phyloP scores from a whole-genome alignment of 2,888 invertebrate genomes.

The Zaprionus obscuricornis region DNA sequence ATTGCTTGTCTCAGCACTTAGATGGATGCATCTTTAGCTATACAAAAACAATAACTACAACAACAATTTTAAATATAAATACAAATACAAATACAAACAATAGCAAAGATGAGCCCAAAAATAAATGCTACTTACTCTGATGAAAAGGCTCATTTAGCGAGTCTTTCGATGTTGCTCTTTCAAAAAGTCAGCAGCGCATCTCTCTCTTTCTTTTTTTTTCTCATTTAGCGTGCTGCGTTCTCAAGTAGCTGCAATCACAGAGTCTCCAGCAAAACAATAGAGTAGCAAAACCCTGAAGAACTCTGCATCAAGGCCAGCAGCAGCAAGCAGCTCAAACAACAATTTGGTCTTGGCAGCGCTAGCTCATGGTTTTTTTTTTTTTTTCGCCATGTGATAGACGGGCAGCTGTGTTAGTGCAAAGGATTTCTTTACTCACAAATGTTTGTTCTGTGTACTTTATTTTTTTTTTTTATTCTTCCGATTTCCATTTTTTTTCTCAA shows the following conservation, averaged over 20 bases:
- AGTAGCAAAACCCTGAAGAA: too few species aligned
- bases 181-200: slow-evolving; percentile 22
- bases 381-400: slow-evolving; percentile 15
- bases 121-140: slow-evolving; percentile 65
- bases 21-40: slow-evolving; percentile 27
- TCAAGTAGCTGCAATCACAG: slow-evolving; percentile 71
- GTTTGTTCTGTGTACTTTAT: slow-evolving; percentile 18
- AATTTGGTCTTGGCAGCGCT: slow-evolving; percentile 4
- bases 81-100: slow-evolving; percentile 20
- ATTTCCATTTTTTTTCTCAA: not conserved
- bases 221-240: slow-evolving; percentile 41
- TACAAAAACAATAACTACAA: too few species aligned
- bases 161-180: slow-evolving; percentile 6
- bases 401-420: slow-evolving; percentile 71
- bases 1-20: slow-evolving; percentile 40
- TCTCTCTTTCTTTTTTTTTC: too few species aligned
- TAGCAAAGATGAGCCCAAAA: slow-evolving; percentile 58
- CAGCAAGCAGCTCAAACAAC: slow-evolving; percentile 24
- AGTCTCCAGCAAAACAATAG: slow-evolving; percentile 53
- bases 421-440: slow-evolving; percentile 44
- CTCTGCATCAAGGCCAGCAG: not conserved
- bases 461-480: slow-evolving; percentile 1
- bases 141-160: slow-evolving; percentile 52
- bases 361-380: slow-evolving; percentile 24
- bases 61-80: not conserved